Evolutionary conservation across 2,113 vertebrate species (phyloP).

Genomic region (Vimba vimba): DNA sequence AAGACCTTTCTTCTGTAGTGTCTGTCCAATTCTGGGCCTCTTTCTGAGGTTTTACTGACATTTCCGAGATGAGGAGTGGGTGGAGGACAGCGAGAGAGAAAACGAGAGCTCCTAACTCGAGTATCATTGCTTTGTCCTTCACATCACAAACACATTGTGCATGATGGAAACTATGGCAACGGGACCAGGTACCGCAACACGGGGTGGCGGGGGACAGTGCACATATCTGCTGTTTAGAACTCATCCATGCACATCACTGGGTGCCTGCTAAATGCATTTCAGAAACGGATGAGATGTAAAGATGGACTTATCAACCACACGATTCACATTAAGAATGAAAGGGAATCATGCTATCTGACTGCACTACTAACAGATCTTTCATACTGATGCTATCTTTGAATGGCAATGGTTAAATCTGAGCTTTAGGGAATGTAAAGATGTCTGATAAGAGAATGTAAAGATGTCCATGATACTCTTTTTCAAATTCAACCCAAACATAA

Average conservation of each 20-base stretch:
- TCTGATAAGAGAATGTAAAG: constrained; percentile 22
- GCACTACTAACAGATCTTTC: background rate
- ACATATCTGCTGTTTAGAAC: background rate
- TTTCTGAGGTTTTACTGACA: constrained; percentile 14
- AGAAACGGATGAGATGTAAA: constrained; percentile 1
- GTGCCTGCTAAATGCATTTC: background rate
- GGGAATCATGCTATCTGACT: background rate
- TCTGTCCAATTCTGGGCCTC: background rate
- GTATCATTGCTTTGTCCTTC: constrained; percentile 71
- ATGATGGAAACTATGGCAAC: constrained; percentile 76
- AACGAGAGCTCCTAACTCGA: constrained; percentile 43
- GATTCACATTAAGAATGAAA: background rate
- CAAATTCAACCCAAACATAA: background rate
- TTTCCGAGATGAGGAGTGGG: constrained; percentile 31
- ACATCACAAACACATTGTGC: constrained; percentile 64
- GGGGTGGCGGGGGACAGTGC: constrained; percentile 40
- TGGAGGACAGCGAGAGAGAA: constrained; percentile 14
- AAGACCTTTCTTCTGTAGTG: constrained; percentile 2
- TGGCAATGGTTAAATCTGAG: background rate
- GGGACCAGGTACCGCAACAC: constrained; percentile 55
- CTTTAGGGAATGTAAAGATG: background rate
- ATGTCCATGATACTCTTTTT: background rate
- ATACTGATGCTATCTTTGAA: background rate
- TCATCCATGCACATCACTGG: constrained; percentile 4
- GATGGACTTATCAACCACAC: background rate